Percentiles rank a stretch among this genome's conserved stretches.
These are phyloP conservation scores for Stegana nigrithorax DNA, from an alignment of 2,888 invertebrate genomes.

Conservation along the genomic window DNA sequence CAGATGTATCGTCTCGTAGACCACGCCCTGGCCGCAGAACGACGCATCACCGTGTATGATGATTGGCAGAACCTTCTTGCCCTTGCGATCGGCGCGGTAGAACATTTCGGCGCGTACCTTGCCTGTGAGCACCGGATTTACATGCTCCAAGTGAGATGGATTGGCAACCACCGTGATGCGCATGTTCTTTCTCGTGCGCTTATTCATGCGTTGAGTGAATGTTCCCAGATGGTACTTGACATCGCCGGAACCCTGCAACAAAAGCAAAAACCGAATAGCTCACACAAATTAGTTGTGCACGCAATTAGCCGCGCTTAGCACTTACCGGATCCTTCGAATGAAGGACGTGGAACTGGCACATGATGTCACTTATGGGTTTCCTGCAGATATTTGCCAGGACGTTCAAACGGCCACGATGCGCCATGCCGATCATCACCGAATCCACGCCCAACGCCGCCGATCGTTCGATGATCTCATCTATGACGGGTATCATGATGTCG, in stretches of 20 bases:
- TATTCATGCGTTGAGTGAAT: slow-evolving; percentile 81
- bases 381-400: slow-evolving; percentile 89
- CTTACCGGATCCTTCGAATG: slow-evolving; percentile 76
- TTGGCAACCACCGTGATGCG: slow-evolving; percentile 90
- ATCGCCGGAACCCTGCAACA: slow-evolving; percentile 85
- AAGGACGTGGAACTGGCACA: slow-evolving; percentile 88
- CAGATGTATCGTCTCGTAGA: slow-evolving; percentile 74
- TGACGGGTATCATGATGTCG: slow-evolving; percentile 97
- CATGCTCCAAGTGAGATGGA: slow-evolving; percentile 92
- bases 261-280: not conserved
- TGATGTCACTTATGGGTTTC: slow-evolving; percentile 87
- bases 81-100: slow-evolving; percentile 78
- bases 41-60: slow-evolving; percentile 77
- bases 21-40: slow-evolving; percentile 75
- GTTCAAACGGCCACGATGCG: slow-evolving; percentile 84
- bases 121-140: slow-evolving; percentile 86
- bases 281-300: too few species aligned
- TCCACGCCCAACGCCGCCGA: slow-evolving; percentile 94
- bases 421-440: slow-evolving; percentile 94
- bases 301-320: too few species aligned
- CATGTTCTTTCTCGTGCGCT: slow-evolving; percentile 79
- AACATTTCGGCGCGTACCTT: slow-evolving; percentile 88
- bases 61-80: slow-evolving; percentile 74
- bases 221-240: slow-evolving; percentile 93
- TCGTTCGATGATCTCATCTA: slow-evolving; percentile 96